Evolutionary conservation across 2,797 vertebrate species (phyloP).

Genomic region (Lepidocolaptes lacrymiger): DNA sequence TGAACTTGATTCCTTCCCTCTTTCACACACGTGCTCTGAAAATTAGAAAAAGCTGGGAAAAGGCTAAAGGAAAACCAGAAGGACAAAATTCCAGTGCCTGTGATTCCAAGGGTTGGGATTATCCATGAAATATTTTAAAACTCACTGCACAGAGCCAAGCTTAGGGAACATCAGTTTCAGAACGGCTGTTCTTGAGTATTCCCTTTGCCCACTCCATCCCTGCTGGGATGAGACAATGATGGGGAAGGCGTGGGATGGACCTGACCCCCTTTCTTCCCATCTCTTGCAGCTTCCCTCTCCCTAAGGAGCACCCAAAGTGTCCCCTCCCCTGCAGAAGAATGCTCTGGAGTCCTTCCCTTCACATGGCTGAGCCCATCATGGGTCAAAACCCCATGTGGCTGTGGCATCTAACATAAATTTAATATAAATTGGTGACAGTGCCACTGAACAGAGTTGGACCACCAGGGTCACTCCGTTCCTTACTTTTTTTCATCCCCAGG

Average conservation of each 20-base stretch:
- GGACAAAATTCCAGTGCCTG: background rate
- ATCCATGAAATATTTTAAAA: background rate
- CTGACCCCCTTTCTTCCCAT: background rate
- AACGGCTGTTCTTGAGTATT: background rate
- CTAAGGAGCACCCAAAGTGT: background rate
- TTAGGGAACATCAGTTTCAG: background rate
- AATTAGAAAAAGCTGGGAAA: background rate
- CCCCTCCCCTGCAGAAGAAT: background rate
- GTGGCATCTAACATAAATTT: too few relatives aligned
- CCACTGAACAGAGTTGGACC: too few relatives aligned
- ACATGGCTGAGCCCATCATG: background rate
- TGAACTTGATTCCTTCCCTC: background rate
- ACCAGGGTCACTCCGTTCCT: too few relatives aligned
- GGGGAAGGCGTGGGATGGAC: background rate
- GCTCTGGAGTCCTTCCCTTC: background rate
- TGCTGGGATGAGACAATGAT: background rate
- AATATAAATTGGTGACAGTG: too few relatives aligned
- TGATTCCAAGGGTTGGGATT: background rate
- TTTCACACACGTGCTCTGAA: background rate
- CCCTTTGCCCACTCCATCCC: background rate
- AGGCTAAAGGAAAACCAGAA: background rate
- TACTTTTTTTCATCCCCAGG: too few relatives aligned
- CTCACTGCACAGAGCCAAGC: background rate
- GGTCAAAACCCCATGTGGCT: background rate
- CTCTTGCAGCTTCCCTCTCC: background rate